These are phyloP conservation scores for Dendrocopos noguchii DNA, from an alignment of 2,113 vertebrate species.

Conservation along the genomic window DNA sequence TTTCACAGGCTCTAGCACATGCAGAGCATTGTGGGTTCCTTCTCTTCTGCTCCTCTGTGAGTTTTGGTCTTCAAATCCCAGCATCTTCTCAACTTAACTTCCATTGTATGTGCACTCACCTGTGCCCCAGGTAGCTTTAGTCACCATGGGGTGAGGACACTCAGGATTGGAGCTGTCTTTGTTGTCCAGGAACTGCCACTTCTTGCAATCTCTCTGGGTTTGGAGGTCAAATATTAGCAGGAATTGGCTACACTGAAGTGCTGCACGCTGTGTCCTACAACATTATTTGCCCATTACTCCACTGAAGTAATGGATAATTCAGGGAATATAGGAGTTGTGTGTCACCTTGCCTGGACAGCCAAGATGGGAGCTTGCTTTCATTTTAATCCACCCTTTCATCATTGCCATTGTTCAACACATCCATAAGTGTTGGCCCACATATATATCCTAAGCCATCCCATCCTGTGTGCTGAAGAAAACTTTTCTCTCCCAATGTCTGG, in stretches of 20 bases:
- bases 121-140: background rate
- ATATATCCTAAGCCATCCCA: background rate
- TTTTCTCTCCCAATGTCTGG: background rate
- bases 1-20: background rate
- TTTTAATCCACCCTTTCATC: background rate
- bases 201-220: background rate
- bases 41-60: background rate
- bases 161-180: background rate
- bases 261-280: background rate
- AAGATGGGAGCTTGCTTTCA: background rate
- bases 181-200: background rate
- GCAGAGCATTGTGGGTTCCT: background rate
- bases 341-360: background rate
- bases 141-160: background rate
- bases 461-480: background rate
- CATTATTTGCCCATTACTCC: fast-evolving
- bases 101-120: background rate
- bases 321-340: background rate
- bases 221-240: background rate
- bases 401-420: background rate
- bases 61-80: background rate
- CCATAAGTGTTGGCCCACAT: background rate
- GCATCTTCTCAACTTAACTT: background rate
- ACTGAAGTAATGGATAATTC: background rate
- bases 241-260: background rate